These are phyloP conservation scores for Grantiella picta DNA, from an alignment of 2,113 vertebrate species.

Conservation along the genomic window DNA sequence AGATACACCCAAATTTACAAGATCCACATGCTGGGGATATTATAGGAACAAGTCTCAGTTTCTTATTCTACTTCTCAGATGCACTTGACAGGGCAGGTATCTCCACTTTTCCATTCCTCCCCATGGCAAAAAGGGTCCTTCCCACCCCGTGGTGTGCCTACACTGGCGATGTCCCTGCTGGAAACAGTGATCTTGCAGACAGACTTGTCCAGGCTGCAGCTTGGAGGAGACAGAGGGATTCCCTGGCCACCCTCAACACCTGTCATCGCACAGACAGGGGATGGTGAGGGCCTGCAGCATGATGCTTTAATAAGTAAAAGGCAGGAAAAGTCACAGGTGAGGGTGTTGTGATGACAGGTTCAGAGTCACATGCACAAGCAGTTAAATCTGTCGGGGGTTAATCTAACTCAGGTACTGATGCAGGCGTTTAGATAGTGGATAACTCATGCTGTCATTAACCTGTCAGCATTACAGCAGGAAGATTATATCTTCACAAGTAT, in stretches of 20 bases:
- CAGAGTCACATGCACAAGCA: background rate
- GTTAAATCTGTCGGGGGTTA: background rate
- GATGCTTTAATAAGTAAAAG: background rate
- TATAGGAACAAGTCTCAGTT: background rate
- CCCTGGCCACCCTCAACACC: background rate
- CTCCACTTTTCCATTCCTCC: background rate
- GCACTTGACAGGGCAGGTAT: background rate
- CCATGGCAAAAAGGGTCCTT: background rate
- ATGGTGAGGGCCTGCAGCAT: background rate
- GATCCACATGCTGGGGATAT: background rate
- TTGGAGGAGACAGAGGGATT: background rate
- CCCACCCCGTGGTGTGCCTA: rapidly evolving
- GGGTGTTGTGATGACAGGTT: slow-evolving; percentile 14
- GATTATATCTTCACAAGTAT: slow-evolving; percentile 57
- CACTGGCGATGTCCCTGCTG: background rate
- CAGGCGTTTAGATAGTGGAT: slow-evolving; percentile 19
- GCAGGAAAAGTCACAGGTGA: background rate
- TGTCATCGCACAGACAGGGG: background rate
- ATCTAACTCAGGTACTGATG: slow-evolving; percentile 43
- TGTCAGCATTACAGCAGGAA: slow-evolving; percentile 52
- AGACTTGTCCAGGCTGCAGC: background rate
- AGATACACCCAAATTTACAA: background rate
- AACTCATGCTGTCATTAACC: slow-evolving; percentile 59
- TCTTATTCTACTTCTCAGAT: background rate
- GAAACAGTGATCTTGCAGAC: background rate